phyloP scores from a whole-genome alignment of 2,888 invertebrate species.

The Bursaphelenchus okinawaensis region DNA sequence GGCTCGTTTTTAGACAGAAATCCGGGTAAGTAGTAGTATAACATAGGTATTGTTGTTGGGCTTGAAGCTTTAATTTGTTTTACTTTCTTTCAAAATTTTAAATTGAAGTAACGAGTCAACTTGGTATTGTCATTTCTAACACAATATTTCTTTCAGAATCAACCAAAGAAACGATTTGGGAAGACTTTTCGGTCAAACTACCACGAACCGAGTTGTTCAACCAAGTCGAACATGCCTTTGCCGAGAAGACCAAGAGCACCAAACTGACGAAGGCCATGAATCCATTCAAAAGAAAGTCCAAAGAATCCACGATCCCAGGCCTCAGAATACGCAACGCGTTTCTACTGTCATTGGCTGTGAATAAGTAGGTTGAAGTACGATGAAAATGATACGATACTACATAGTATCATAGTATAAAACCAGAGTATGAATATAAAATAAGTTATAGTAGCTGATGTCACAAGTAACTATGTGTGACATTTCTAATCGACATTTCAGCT shows the following conservation, averaged over 20 bases:
- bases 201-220: neutral
- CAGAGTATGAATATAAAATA: too few species aligned
- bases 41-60: neutral
- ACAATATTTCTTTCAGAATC: neutral
- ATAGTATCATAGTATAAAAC: too few species aligned
- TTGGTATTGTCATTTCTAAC: too few species aligned
- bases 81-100: too few species aligned
- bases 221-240: neutral
- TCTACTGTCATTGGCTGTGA: neutral
- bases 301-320: neutral
- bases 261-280: neutral
- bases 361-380: too few species aligned
- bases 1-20: neutral
- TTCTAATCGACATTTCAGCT: too few species aligned
- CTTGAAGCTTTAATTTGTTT: neutral
- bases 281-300: neutral
- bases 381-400: too few species aligned
- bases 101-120: too few species aligned
- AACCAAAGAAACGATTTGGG: neutral
- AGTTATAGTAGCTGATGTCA: too few species aligned
- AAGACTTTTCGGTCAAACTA: neutral
- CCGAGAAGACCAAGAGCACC: neutral
- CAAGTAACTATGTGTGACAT: too few species aligned
- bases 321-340: neutral
- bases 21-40: too few species aligned